These are phyloP conservation scores for Pogonophryne albipinna DNA, from an alignment of 2,797 vertebrate species.

Conservation along the genomic window DNA sequence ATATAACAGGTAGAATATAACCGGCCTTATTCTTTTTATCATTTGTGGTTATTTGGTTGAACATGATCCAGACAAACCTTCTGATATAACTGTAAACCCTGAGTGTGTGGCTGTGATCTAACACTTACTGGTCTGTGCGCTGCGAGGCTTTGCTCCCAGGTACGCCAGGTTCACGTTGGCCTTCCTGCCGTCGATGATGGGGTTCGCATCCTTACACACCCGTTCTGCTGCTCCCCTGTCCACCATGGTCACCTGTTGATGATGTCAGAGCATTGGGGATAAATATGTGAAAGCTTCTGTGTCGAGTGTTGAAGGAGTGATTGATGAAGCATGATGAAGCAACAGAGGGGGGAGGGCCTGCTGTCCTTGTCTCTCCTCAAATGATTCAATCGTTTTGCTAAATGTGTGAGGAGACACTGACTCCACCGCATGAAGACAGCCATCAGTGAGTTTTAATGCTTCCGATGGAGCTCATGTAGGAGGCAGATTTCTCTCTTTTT, in stretches of 20 bases:
- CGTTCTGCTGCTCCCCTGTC: conserved; percentile 92
- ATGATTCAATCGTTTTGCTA: conserved; percentile 38
- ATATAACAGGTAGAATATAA: too few species aligned
- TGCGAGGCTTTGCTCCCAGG: conserved; percentile 95
- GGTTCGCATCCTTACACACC: conserved; percentile 96
- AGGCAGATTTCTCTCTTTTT: conserved; percentile 43
- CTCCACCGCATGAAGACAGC: conserved; percentile 10
- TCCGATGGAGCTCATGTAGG: conserved; percentile 49
- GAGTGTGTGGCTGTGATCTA: not conserved
- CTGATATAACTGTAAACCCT: not conserved
- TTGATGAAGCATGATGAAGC: conserved; percentile 18
- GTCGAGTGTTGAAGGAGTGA: conserved; percentile 1
- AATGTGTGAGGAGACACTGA: conserved; percentile 38
- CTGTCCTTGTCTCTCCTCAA: conserved; percentile 45
- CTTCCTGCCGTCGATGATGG: conserved; percentile 97
- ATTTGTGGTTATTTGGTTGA: not conserved
- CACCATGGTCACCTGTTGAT: conserved; percentile 94
- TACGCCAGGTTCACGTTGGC: conserved; percentile 98
- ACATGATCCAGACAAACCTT: not conserved
- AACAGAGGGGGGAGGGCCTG: not conserved
- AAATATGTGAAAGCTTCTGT: conserved; percentile 9
- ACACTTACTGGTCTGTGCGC: conserved; percentile 91
- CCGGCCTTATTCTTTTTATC: not conserved
- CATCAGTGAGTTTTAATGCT: conserved; percentile 31
- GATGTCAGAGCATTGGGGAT: not conserved